Conservation (phyloP, 2,888 invertebrate species). For the Conomelus anceps region DNA sequence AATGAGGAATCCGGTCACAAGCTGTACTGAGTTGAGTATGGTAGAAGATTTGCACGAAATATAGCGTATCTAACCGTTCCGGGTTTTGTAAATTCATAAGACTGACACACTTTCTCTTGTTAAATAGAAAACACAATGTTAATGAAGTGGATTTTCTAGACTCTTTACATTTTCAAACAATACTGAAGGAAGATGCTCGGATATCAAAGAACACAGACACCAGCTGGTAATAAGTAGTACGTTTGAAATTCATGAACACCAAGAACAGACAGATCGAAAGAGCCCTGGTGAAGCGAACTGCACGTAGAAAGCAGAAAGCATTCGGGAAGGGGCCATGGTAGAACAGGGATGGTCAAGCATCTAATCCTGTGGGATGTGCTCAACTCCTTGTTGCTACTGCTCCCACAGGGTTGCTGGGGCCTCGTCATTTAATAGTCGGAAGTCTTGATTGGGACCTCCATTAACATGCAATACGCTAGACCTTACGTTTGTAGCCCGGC, state of each 20-base stretch:
- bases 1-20: too few relatives aligned
- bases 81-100: too few relatives aligned
- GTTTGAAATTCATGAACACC: background rate
- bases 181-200: background rate
- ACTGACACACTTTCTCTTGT: too few relatives aligned
- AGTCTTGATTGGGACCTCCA: background rate
- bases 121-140: too few relatives aligned
- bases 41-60: too few relatives aligned
- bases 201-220: background rate
- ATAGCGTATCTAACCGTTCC: too few relatives aligned
- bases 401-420: too few relatives aligned
- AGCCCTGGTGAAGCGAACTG: background rate
- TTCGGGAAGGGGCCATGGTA: too few relatives aligned
- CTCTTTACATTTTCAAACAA: background rate
- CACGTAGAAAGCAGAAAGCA: background rate
- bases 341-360: background rate
- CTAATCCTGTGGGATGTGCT: background rate
- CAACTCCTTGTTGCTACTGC: background rate
- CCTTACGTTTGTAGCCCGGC: background rate
- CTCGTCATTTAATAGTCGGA: background rate
- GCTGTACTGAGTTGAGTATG: too few relatives aligned
- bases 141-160: too few relatives aligned
- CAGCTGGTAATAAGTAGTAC: background rate
- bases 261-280: background rate
- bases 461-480: background rate